Conservation (phyloP, 2,113 vertebrate genomes). For the Tachysurus vachellii region DNA sequence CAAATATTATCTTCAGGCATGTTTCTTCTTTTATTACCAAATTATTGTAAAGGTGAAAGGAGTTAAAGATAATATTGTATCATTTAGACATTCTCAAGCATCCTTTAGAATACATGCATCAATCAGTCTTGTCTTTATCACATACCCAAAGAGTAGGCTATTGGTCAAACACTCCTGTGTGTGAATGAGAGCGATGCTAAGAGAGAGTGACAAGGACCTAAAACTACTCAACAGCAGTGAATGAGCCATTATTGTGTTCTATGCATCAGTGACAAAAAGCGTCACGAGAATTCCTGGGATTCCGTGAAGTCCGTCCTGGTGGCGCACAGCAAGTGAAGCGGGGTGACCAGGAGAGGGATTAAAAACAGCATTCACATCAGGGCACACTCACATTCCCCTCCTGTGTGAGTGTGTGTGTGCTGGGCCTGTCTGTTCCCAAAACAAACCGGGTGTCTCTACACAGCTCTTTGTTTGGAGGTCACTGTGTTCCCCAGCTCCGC, state of each 20-base stretch:
- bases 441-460: slow-evolving; percentile 48
- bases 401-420: slow-evolving; percentile 31
- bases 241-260: slow-evolving; percentile 51
- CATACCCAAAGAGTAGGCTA: not conserved
- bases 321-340: slow-evolving; percentile 51
- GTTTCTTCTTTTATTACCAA: not conserved
- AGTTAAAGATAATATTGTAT: not conserved
- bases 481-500: slow-evolving; percentile 38
- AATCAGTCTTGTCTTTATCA: slow-evolving; percentile 9
- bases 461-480: slow-evolving; percentile 52
- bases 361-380: slow-evolving; percentile 52
- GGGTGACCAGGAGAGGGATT: slow-evolving; percentile 54
- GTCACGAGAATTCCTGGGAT: slow-evolving; percentile 56
- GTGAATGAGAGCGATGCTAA: slow-evolving; percentile 21
- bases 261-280: slow-evolving; percentile 42
- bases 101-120: slow-evolving; percentile 19
- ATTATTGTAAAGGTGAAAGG: not conserved
- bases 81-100: slow-evolving; percentile 9
- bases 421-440: slow-evolving; percentile 45
- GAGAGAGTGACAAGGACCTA: slow-evolving; percentile 23
- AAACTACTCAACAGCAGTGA: slow-evolving; percentile 31
- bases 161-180: slow-evolving; percentile 17
- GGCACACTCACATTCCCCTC: slow-evolving; percentile 39
- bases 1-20: not conserved
- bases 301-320: slow-evolving; percentile 47